Base-by-base conservation (phyloP, 2,797 vertebrate species). In the Cygnus olor region DNA sequence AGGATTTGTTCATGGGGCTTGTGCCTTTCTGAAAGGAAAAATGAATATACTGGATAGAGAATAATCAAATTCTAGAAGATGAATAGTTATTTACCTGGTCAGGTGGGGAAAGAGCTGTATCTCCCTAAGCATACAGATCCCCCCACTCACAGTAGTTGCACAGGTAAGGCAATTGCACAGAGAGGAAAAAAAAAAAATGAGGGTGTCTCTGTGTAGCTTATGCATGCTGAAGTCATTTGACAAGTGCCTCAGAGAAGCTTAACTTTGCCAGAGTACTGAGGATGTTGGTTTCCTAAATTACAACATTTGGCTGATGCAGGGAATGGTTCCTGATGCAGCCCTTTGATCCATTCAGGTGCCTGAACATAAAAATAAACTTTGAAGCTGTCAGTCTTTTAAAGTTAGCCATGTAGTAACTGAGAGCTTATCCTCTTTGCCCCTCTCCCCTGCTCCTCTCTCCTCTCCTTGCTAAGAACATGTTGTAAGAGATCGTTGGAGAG, bases 301-400 rank as follows among this genome's bases (percentile, higher is more conserved):
- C 17, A 40, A 60, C 47, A 27, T 80, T 72, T 80, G 71, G 18
- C 0, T 0, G 44, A 30, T 71, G 28, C 2, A 7, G 24, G 28
- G 27, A 68, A 64, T 40, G 49, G n/a, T 47, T 78, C 42, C 27
- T 79, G 68, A 82, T 69, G 57, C 53, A 93, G 70, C 28, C n/a
- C 25, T 51, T 25, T 66, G 74, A 60, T 89, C 66, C 40, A 10
- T 78, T 89, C 32, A 83, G 47, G 76, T 63, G 44, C 49, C 53
- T 91, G 58, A 78, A 86, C 20, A 66, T 63, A 80, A 24, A 91
- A 95, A 91, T 88, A 65, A 89, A 94, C 84, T 64, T 88, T 63
- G 57, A 93, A 89, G 45, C 56, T 88, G 80, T 60, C 58, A 4
- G 2, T 60, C 42, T 94, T 94, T 92, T 85, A 74, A 93, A 93